These are phyloP conservation scores for Otus scops DNA, from an alignment of 2,797 vertebrate genomes.

Conservation along the genomic window DNA sequence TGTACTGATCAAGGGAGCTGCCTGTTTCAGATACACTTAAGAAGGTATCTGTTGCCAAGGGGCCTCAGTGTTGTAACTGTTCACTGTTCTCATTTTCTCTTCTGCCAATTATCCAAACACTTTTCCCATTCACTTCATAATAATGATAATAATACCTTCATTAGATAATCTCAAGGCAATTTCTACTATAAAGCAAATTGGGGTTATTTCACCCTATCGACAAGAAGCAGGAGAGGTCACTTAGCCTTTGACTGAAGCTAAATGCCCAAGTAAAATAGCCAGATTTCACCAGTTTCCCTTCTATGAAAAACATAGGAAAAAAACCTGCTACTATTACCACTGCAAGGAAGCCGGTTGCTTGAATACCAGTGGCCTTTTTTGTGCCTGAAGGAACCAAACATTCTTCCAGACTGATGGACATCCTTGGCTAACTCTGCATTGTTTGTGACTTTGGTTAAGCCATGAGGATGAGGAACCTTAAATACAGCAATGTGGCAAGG, in stretches of 20 bases:
- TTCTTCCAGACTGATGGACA: background rate
- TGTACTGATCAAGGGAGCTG: slow-evolving; percentile 33
- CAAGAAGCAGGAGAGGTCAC: slow-evolving; percentile 36
- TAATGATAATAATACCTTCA: slow-evolving; percentile 58
- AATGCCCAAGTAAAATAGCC: background rate
- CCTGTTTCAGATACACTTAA: slow-evolving; percentile 41
- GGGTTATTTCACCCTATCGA: slow-evolving; percentile 35
- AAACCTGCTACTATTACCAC: background rate
- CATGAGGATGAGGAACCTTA: background rate
- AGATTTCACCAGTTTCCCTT: background rate
- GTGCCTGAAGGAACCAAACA: background rate
- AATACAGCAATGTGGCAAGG: background rate
- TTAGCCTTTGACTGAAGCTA: slow-evolving; percentile 43
- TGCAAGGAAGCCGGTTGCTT: background rate
- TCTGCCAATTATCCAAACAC: slow-evolving; percentile 53
- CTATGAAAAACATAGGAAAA: background rate
- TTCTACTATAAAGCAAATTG: slow-evolving; percentile 47
- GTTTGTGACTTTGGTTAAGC: background rate
- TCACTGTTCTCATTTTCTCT: slow-evolving; percentile 49
- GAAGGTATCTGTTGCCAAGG: slow-evolving; percentile 53
- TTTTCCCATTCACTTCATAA: slow-evolving; percentile 44
- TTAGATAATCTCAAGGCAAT: slow-evolving; percentile 54
- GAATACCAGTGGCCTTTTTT: background rate
- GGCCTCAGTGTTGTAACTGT: slow-evolving; percentile 39
- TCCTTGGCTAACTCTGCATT: background rate